A percentile compares a stretch with the other conserved stretches of the same genome.
Evolutionary conservation across 1,140 invertebrate species (phyloP).

Genomic region (Cheumatopsyche charites): DNA sequence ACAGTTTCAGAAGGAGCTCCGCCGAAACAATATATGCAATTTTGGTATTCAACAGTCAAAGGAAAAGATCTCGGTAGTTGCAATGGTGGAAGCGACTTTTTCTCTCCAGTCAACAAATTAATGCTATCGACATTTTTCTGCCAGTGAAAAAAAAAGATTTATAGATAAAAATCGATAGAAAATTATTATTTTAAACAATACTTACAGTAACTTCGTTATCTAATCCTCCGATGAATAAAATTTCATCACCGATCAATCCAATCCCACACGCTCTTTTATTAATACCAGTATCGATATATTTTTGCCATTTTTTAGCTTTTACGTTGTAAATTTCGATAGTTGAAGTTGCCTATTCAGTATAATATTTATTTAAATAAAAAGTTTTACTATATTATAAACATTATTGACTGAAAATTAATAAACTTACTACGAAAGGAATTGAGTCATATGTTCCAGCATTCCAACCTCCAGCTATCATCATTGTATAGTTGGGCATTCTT

Average conservation of each 20-base stretch:
- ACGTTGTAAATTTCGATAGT: neutral
- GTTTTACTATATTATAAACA: neutral
- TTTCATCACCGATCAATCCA: neutral
- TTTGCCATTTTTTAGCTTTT: neutral
- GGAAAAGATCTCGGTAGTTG: neutral
- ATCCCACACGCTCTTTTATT: neutral
- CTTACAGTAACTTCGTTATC: neutral
- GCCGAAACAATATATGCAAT: neutral
- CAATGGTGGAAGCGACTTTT: neutral
- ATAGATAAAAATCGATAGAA: neutral
- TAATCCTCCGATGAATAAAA: neutral
- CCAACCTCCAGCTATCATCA: constrained; percentile 6
- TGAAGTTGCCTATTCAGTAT: neutral
- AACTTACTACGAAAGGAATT: neutral
- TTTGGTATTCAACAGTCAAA: neutral
- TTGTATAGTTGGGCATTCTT: neutral
- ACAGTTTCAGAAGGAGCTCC: neutral
- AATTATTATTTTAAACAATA: neutral
- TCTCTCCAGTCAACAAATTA: neutral
- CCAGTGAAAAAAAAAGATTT: neutral
- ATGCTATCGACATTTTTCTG: neutral
- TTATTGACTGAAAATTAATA: neutral
- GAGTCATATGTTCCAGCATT: neutral
- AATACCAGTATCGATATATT: neutral
- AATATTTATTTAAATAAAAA: neutral